These are phyloP conservation scores for Stegodyphus dumicola DNA, from an alignment of 1,140 invertebrate genomes.

Conservation along the genomic window DNA sequence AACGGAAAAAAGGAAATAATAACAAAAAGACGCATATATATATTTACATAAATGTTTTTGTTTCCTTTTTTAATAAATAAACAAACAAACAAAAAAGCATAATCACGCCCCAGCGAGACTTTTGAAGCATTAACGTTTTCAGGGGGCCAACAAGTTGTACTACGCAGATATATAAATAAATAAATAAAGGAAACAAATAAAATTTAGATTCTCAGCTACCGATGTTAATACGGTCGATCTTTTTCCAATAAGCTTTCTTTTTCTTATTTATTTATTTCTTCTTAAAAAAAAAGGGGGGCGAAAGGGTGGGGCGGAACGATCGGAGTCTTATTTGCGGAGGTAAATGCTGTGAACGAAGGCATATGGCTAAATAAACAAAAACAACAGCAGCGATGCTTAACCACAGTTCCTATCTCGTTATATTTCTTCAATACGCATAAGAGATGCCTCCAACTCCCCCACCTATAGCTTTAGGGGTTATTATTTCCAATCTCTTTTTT, in stretches of 20 bases:
- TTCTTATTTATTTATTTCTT: conserved; percentile 7
- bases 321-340: conserved; percentile 2
- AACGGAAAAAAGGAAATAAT: background rate
- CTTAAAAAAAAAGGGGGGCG: background rate
- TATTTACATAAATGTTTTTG: conserved; percentile 51
- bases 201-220: conserved; percentile 19
- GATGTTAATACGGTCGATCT: conserved; percentile 54
- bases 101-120: conserved; percentile 48
- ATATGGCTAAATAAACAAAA: conserved; percentile 42
- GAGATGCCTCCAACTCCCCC: background rate
- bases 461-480: conserved; percentile 27
- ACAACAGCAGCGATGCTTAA: conserved; percentile 26
- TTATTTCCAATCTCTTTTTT: conserved; percentile 29
- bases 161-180: conserved; percentile 13
- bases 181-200: conserved; percentile 33
- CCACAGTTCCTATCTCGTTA: conserved; percentile 35
- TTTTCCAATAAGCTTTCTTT: conserved; percentile 54
- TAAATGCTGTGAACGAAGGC: conserved; percentile 48
- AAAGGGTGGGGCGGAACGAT: too few species aligned
- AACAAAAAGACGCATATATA: background rate
- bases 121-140: conserved; percentile 41
- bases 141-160: conserved; percentile 55
- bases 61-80: background rate
- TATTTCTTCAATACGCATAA: conserved; percentile 18
- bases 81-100: conserved; percentile 12